phyloP scores from a whole-genome alignment of 2,888 invertebrate genomes.

The Nematopogon swammerdamellus region DNA sequence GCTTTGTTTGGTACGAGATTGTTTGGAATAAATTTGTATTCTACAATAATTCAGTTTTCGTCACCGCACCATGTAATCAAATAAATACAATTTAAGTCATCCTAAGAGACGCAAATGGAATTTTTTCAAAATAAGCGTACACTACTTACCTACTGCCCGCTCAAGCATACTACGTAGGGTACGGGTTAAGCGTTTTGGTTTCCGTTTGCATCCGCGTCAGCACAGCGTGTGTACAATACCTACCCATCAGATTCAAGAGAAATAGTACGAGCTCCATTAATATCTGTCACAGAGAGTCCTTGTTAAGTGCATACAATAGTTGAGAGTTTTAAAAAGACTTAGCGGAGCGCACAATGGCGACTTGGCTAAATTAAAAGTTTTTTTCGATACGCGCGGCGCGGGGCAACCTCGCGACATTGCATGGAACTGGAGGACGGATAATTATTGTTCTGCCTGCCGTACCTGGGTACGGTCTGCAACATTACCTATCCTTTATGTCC shows the following conservation, averaged over 20 bases:
- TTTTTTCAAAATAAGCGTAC: too few species aligned
- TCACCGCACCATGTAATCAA: too few species aligned
- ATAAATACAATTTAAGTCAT: too few species aligned
- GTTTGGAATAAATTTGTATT: too few species aligned
- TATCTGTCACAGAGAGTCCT: conserved; percentile 49
- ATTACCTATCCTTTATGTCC: not conserved
- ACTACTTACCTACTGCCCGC: too few species aligned
- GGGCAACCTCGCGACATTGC: conserved; percentile 36
- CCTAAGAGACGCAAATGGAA: too few species aligned
- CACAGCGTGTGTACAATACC: not conserved
- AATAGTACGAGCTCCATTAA: conserved; percentile 53
- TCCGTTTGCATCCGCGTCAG: too few species aligned
- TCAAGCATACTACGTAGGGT: too few species aligned
- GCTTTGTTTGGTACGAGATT: too few species aligned
- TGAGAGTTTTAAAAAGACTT: conserved; percentile 50
- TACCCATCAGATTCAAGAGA: conserved; percentile 25
- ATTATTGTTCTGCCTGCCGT: conserved; percentile 32
- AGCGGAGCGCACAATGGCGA: conserved; percentile 33
- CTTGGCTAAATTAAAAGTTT: conserved; percentile 58
- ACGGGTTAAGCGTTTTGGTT: too few species aligned
- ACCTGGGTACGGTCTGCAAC: conserved; percentile 5
- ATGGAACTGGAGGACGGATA: conserved; percentile 45
- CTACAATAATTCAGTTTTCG: too few species aligned
- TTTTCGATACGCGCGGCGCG: conserved; percentile 40
- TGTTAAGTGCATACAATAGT: conserved; percentile 58